Base-by-base conservation (phyloP, 2,797 vertebrate genomes). In the Arnoldichthys spilopterus region DNA sequence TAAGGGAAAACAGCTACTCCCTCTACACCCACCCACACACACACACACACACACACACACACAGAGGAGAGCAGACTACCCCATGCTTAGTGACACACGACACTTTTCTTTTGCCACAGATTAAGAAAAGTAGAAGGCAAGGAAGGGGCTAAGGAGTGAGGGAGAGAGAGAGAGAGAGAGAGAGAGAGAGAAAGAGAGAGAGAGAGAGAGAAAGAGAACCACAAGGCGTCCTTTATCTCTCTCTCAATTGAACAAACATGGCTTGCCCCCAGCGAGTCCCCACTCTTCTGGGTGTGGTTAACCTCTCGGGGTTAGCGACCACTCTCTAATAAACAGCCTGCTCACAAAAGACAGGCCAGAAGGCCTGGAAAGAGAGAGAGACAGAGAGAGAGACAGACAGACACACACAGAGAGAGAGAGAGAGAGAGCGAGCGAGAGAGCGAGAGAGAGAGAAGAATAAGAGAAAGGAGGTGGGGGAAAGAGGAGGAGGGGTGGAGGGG, bases 261-360 rank as follows among this genome's bases (percentile, higher is more conserved):
- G 79, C 82, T 86, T 56, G 78, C 82, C 83, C 86, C 81, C 84
- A 30, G 74, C 15, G 53, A 86, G 87, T 75, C 84, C 87, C 85
- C 85, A 73, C 83, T 85, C 83, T 85, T 88, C 54, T 22, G 83
- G 90, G 90, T 87, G 86, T 88, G 89, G 88, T 88, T 91, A 90
- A 91, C 90, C 89, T 91, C 86, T 83, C 64, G 78, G 88, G 90
- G 90, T 90, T 84, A 86, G 79, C 84, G 85, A 89, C 87, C 88
- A 79, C 88, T 89, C 87, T 83, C 89, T 90, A 92, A 92, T 92
- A 85, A 91, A 90, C 87, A 82, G 61, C 81, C 82, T 84, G 84
- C 87, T 89, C 84, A 92, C 90, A 91, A 91, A 93, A 88, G 86
- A 81, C 87, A 89, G 87, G 88, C 89, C 80, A 76, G 74, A 83